These are phyloP conservation scores for Micrasema longulum DNA, from an alignment of 1,140 invertebrate genomes.

Conservation along the genomic window DNA sequence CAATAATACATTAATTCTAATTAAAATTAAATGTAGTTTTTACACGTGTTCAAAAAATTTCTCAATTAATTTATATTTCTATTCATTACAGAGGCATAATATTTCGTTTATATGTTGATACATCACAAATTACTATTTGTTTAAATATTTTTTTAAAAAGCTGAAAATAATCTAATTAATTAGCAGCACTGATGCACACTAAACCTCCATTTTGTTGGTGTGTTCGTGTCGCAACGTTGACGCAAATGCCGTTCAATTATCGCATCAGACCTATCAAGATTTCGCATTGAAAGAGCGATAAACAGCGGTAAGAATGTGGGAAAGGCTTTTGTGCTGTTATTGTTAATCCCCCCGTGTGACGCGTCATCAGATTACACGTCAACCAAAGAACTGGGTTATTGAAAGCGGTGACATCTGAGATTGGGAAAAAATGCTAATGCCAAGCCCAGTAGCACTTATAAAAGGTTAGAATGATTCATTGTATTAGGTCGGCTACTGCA, in stretches of 20 bases:
- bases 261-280: conserved; percentile 36
- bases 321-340: conserved; percentile 8
- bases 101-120: too few species aligned
- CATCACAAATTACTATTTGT: too few species aligned
- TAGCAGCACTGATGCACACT: too few species aligned
- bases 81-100: too few species aligned
- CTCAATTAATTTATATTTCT: too few species aligned
- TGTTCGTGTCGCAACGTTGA: conserved; percentile 11
- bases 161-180: too few species aligned
- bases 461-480: too few species aligned
- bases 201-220: too few species aligned
- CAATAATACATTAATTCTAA: too few species aligned
- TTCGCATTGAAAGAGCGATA: conserved; percentile 26
- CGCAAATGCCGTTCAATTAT: conserved; percentile 37
- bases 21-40: too few species aligned
- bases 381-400: conserved; percentile 6
- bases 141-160: too few species aligned
- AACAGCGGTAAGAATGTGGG: conserved; percentile 8
- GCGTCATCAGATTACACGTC: conserved; percentile 22
- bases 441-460: not conserved
- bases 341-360: conserved; percentile 19
- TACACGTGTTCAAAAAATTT: too few species aligned
- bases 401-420: conserved; percentile 28
- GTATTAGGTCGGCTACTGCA: not conserved
- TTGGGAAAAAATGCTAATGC: conserved; percentile 8